A percentile compares a stretch with the other conserved stretches of the same genome.
Conservation (phyloP, 2,113 vertebrate genomes). For the Anthoscopus minutus region DNA sequence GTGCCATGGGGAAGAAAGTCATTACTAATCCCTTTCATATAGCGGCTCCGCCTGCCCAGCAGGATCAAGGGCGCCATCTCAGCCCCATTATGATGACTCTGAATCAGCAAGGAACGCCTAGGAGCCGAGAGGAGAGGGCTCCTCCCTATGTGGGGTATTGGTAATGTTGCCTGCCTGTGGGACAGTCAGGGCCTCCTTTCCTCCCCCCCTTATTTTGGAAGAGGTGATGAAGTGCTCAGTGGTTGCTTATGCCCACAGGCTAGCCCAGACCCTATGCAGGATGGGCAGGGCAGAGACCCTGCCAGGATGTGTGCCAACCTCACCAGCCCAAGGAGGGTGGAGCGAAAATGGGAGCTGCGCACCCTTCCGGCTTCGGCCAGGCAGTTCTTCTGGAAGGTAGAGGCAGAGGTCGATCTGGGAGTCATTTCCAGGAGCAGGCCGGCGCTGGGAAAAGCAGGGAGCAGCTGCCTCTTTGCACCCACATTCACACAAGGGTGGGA, state of each 20-base stretch:
- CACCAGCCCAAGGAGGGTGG: rapidly evolving
- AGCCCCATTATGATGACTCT: conserved; percentile 37
- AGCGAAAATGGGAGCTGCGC: rapidly evolving
- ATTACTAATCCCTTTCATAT: not conserved
- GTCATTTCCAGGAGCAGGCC: not conserved
- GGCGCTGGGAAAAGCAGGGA: not conserved
- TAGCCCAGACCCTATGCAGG: not conserved
- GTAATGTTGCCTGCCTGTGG: not conserved
- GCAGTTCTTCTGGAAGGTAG: conserved; percentile 4
- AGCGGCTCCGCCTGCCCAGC: conserved; percentile 24
- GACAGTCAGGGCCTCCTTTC: not conserved
- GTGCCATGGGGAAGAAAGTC: conserved; percentile 9
- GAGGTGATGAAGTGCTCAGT: not conserved
- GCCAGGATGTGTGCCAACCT: rapidly evolving
- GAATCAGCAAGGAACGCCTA: conserved; percentile 15
- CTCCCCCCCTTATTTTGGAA: not conserved
- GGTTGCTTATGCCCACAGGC: not conserved
- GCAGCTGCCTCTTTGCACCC: not conserved
- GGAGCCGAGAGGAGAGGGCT: conserved; percentile 7
- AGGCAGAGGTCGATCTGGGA: not conserved
- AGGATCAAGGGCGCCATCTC: conserved; percentile 41
- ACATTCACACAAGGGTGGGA: rapidly evolving
- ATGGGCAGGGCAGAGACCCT: not conserved
- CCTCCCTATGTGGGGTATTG: not conserved
- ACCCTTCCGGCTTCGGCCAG: not conserved